Conservation (phyloP, 2,113 vertebrate species). For the Bos javanicus region DNA sequence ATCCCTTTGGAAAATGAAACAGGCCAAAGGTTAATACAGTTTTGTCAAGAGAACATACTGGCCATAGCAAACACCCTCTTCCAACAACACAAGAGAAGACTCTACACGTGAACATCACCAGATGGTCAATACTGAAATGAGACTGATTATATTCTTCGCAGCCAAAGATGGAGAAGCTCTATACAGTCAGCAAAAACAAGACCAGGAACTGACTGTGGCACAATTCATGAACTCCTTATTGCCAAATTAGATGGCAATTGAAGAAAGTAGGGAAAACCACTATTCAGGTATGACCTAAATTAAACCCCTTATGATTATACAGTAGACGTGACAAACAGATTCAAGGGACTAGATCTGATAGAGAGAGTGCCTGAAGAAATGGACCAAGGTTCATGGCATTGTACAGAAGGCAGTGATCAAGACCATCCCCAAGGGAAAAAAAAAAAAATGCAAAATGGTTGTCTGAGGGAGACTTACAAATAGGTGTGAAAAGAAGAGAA, state of each 20-base stretch:
- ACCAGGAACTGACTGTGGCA: background rate
- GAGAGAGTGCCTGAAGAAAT: background rate
- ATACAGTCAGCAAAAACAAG: background rate
- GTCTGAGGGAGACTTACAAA: background rate
- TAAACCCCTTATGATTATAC: background rate
- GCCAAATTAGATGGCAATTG: background rate
- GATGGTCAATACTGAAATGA: background rate
- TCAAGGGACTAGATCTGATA: background rate
- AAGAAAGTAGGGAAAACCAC: background rate
- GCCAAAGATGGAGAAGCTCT: background rate
- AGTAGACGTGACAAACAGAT: background rate
- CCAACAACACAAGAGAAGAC: background rate
- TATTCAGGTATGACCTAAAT: background rate
- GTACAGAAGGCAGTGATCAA: background rate
- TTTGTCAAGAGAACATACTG: background rate
- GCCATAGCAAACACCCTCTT: background rate
- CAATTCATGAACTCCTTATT: background rate
- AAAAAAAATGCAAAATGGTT: background rate
- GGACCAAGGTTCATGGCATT: background rate
- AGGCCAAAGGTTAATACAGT: background rate
- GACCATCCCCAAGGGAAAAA: background rate
- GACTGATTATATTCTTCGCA: background rate
- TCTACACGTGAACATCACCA: background rate
- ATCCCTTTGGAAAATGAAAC: background rate
- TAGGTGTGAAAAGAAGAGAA: background rate